Conservation (phyloP, 2,113 vertebrate species). For the Semnornis frantzii region DNA sequence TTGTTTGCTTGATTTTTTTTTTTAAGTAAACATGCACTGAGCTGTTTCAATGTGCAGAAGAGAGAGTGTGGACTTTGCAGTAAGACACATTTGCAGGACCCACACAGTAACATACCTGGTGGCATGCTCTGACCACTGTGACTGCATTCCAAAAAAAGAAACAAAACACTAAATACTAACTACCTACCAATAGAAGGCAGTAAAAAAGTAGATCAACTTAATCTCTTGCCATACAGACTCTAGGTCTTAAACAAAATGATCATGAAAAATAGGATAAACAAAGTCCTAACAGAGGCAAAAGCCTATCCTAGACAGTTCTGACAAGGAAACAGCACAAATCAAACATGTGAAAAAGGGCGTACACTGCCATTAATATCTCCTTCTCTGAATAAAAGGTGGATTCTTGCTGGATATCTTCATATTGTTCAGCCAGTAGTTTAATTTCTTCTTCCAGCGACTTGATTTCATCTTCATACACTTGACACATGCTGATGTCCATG, state of each 20-base stretch:
- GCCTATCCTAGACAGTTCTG: not conserved
- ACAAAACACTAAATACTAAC: not conserved
- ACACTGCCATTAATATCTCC: conserved; percentile 69
- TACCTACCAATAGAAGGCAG: not conserved
- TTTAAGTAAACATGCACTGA: not conserved
- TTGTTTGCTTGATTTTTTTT: too few species aligned
- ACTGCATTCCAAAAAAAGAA: not conserved
- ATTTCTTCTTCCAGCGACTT: conserved; percentile 79
- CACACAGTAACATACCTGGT: fast-evolving
- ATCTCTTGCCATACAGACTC: not conserved
- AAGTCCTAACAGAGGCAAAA: not conserved
- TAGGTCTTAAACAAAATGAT: not conserved
- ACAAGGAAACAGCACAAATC: not conserved
- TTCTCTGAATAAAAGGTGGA: conserved; percentile 41
- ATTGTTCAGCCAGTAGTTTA: conserved; percentile 49
- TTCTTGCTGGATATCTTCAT: conserved; percentile 50
- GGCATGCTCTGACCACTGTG: not conserved
- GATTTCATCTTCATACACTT: conserved; percentile 77
- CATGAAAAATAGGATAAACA: not conserved
- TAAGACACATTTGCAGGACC: not conserved
- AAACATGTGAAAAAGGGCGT: not conserved
- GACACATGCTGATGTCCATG: not conserved
- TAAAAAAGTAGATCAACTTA: not conserved
- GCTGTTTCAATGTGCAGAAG: not conserved
- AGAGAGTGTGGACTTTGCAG: not conserved